Evolutionary conservation across 2,797 vertebrate genomes (phyloP), one percentile per base, ranked within the genome.

Genomic region (Sphaeramia orbicularis): DNA sequence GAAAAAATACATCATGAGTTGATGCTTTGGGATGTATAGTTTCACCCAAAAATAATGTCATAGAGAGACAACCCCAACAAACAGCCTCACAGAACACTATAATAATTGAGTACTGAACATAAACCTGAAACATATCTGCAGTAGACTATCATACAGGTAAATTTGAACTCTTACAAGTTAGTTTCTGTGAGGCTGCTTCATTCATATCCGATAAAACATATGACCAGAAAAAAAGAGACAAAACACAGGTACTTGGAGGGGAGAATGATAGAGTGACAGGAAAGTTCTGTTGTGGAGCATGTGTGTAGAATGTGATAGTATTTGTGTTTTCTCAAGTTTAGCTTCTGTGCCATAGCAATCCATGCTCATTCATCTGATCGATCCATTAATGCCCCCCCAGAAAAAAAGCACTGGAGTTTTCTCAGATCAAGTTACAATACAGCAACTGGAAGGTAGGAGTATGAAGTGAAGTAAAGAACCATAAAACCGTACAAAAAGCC

Each of bases 151-250:
- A 13, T 49, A 30, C 18, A 54, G n/a, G 37, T 40, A 2, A 18
- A 59, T 15, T 24, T 27, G 7, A 16, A 42, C 4, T 21, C 49
- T 32, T 30, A 41, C 66, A 61, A 15, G 15, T 60, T 52, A 50
- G 35, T 51, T 60, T 90, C 89, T 89, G 89, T 90, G 87, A 93
- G 81, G 81, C 88, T 89, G 86, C 84, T 72, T 85, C 0, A 65
- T 78, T 89, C 66, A 86, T 76, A 83, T 80, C 75, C 79, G 32
- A 71, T 68, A 74, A 36, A 74, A 85, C 83, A 91, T 75, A 80
- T 65, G 71, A 81, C 55, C 59, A 71, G 30, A 84, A 64, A 87
- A 58, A 79, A 24, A n/a, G 43, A 76, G 61, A 80, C 30, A 74
- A 78, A 78, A 80, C 72, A 88, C 74, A 84, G 45, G 55, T 71